Base-by-base conservation (phyloP, 1,140 invertebrate species). In the Polypedilum pembai region DNA sequence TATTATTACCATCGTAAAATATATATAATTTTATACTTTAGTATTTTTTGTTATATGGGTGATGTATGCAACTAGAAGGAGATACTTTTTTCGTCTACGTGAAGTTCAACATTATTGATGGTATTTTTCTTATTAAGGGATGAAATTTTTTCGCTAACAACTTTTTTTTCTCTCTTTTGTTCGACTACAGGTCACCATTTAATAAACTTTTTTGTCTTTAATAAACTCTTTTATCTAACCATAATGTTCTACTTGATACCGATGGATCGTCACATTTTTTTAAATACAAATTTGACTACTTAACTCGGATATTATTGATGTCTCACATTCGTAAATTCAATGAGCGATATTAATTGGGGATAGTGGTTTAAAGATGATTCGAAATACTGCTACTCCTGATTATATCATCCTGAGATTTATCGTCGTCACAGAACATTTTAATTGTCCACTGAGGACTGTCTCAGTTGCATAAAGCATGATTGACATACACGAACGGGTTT, bases 401-500 rank as follows among this genome's bases (percentile, higher is more conserved):
- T n/a, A 33, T 33, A 1, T 5, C 1, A 33, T 33, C 24, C 24
- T 33, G 24, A 33, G 24, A 5, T 33, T 33, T 33, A 5, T 33
- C 24, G 5, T 33, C 24, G 8, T 56, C n/a, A n/a, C n/a, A 56
- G 12, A 56, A 56, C n/a, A 56, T 56, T 45, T 56, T 56, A 56
- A 56, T 56, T 12, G 4, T 56, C 45, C 3, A 56, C n/a, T 56
- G 45, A 56, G 4, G 45, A 56, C 45, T 56, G 45, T 56, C 76
- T 77, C 1, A 78, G 20, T 56, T 76, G 65, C 18, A 83, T 83
- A 78, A 91, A 92, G 82, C 95, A 97, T 41, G 89, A 86, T 82
- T 94, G 92, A 83, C 95, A 97, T 8, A 97, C 95, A 77, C 94
- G 85, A 17, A 96, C 94, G 17, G 94, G 94, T 74, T 95, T 94